A percentile compares a stretch with the other conserved stretches of the same genome.
Evolutionary conservation across 2,888 invertebrate species (phyloP).

Genomic region (Suillia variegata): DNA sequence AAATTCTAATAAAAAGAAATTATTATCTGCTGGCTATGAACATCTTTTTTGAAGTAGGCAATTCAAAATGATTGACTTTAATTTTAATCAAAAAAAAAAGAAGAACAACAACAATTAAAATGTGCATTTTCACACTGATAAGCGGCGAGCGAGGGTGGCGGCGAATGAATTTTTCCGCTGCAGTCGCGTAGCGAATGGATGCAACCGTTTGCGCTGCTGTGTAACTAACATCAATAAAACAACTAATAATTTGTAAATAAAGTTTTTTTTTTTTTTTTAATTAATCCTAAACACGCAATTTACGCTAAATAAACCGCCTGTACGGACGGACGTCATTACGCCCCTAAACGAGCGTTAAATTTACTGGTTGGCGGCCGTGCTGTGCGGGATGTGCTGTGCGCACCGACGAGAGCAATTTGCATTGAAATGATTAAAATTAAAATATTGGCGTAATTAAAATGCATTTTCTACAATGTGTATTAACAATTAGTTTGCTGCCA

Average conservation of each 20-base stretch:
- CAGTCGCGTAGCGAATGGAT: not conserved
- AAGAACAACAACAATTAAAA: not conserved
- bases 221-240: constrained; percentile 8
- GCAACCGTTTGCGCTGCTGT: not conserved
- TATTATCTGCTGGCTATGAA: too few relatives aligned
- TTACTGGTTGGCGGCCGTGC: not conserved
- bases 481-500: constrained; percentile 43
- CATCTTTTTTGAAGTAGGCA: too few relatives aligned
- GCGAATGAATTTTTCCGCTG: not conserved
- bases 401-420: constrained; percentile 34
- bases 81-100: not conserved
- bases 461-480: constrained; percentile 49
- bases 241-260: constrained; percentile 14
- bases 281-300: constrained; percentile 58
- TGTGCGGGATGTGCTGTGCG: not conserved
- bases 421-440: constrained; percentile 49
- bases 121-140: constrained; percentile 8
- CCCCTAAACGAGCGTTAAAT: not conserved
- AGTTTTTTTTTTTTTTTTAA: constrained; percentile 41
- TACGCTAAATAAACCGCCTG: constrained; percentile 44
- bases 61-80: too few relatives aligned
- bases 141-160: too few relatives aligned
- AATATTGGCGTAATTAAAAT: constrained; percentile 51
- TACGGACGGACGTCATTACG: not conserved
- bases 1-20: too few relatives aligned